Evolutionary conservation across 2,888 invertebrate species (phyloP), one percentile per base, ranked within the genome.

Genomic region (Tolmerus cingulatus): DNA sequence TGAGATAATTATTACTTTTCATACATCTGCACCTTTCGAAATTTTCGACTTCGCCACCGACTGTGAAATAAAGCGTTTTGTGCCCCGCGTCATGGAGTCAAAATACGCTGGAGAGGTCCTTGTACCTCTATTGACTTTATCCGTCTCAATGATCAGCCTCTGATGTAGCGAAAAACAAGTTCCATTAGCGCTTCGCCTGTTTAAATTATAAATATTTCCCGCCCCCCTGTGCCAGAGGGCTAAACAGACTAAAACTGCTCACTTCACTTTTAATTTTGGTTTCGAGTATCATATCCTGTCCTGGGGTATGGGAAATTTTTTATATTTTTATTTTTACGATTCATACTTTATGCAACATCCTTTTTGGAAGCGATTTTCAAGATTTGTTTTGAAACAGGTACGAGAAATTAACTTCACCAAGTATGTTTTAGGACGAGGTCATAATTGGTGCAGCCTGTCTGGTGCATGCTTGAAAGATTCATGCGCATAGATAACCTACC

Each of bases 1-100:
- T 85, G 40, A 30, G 74, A 74, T 74, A 85, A 85, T 85, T 74
- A 86, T 86, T 86, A 86, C 86, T 86, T 77, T 86, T 86, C 78
- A 86, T 79, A 78, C 86, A 66, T 79, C 78, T 86, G 57, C 86
- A 86, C 86, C 86, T 86, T 78, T 79, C 40, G 23, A 43, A 78
- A 86, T 43, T 74, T 74, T 85, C 74, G 40, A 85, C 85, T 43
- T 46, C 37, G 74, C 46, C 43, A 74, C 34, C 74, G 74, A 57
- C 74, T 30, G 74, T 74, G 85, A 85, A 43, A 43, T 85, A 46
- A 66, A 82, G 57, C 82, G 82, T 57, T 85, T 85, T 85, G 23
- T 74, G 85, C 85, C 40, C 66, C 16, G 12, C 43, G 43, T 46
- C 12, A 12, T n/a, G n/a, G 85, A 85, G 82, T 82, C 82, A 82